Evolutionary conservation across 2,797 vertebrate species (phyloP), one percentile per base, ranked within the genome.

Genomic region (Harpagifer antarcticus): DNA sequence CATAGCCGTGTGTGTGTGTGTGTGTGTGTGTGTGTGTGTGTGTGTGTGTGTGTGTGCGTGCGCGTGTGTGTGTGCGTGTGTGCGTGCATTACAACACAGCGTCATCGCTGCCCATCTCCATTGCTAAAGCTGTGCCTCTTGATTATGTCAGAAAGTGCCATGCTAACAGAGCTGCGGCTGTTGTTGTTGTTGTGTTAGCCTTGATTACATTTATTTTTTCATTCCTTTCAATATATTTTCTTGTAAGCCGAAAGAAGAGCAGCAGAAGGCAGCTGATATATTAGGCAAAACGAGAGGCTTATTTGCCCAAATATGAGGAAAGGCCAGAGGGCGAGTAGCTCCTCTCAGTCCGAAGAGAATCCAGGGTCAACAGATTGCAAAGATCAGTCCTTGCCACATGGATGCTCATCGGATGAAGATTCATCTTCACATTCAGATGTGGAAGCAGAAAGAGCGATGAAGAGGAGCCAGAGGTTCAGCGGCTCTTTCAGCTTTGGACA

Each of bases 401-500:
- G 81, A 69, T 19, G 33, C 58, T 79, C 71, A 12, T 82, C 86
- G 23, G 72, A 77, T 63, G 81, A 84, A 45, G 77, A 74, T 15
- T 82, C 60, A 1, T 66, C 15, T 4, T 76, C 47, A 0, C 67
- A 64, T 45, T 84, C 64, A 9, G 76, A 84, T 23, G 48, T 68
- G 58, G 82, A 86, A 58, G 59, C 72, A 72, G 72, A 72, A n/a
- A 54, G 45, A 57, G 76, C 20, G 2, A 91, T 92, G 90, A 94
- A 92, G 87, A 92, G 90, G 62, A 92, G 90, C 62, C 80, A 78
- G 62, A 83, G 85, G 63, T 93, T 93, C 81, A 89, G 79, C 75
- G 70, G 68, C 52, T 91, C 90, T 42, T 89, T 91, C 69, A 84
- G 88, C 76, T 86, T 92, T 20, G 86, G 60, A 58, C 89, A 91